Evolutionary conservation across 2,888 invertebrate genomes (phyloP).

Genomic region (Papilio demoleus): DNA sequence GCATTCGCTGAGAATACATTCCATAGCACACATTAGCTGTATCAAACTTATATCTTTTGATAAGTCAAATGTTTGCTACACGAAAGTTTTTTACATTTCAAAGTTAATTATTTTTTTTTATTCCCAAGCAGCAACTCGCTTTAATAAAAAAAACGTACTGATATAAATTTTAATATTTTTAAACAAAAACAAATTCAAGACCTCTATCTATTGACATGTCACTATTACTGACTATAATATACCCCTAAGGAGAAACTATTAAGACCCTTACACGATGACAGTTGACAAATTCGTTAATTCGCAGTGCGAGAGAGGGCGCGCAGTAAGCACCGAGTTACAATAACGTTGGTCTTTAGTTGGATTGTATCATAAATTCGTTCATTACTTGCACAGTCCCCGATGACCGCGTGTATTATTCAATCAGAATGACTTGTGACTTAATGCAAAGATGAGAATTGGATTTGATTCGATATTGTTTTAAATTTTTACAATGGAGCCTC

Average conservation of each 20-base stretch:
- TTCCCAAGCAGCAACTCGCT: too few relatives aligned
- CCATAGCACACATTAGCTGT: too few relatives aligned
- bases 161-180: too few relatives aligned
- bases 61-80: too few relatives aligned
- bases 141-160: too few relatives aligned
- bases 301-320: slow-evolving; percentile 47
- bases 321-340: slow-evolving; percentile 39
- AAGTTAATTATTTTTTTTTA: too few relatives aligned
- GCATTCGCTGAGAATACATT: too few relatives aligned
- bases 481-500: too few relatives aligned
- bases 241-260: slow-evolving; percentile 73
- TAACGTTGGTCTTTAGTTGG: slow-evolving; percentile 39
- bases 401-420: slow-evolving; percentile 39
- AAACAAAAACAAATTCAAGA: too few relatives aligned
- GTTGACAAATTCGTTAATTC: slow-evolving; percentile 82
- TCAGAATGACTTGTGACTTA: slow-evolving; percentile 30
- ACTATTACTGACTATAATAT: slow-evolving; percentile 34
- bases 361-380: slow-evolving; percentile 39
- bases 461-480: neutral
- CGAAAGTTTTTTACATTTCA: too few relatives aligned
- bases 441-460: slow-evolving; percentile 35
- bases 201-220: neutral
- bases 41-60: too few relatives aligned
- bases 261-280: slow-evolving; percentile 71
- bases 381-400: slow-evolving; percentile 38